phyloP scores from a whole-genome alignment of 2,888 invertebrate species.

The Micoletzkya japonica region DNA sequence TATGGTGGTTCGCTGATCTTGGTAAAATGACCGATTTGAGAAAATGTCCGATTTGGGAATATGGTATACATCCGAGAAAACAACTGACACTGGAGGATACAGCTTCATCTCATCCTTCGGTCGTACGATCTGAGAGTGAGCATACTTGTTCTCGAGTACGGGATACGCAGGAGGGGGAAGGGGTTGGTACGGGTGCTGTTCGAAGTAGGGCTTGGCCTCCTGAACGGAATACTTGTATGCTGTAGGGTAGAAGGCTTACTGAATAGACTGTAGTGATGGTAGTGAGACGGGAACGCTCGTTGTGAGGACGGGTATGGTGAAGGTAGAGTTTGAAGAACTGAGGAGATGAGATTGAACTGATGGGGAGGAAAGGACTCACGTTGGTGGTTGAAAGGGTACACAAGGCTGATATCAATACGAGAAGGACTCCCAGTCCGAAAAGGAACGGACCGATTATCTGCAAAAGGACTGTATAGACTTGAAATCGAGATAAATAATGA shows the following conservation, averaged over 20 bases:
- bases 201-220: conserved; percentile 54
- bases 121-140: conserved; percentile 55
- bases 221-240: conserved; percentile 30
- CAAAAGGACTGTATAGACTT: background rate
- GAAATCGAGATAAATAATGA: background rate
- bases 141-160: conserved; percentile 61
- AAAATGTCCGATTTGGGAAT: too few species aligned
- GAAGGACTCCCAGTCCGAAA: conserved; percentile 46
- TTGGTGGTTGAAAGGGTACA: conserved; percentile 54
- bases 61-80: background rate
- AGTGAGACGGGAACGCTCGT: conserved; percentile 55
- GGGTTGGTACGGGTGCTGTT: conserved; percentile 62
- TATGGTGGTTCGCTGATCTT: too few species aligned
- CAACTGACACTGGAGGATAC: conserved; percentile 63
- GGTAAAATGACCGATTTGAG: too few species aligned
- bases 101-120: conserved; percentile 63
- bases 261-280: conserved; percentile 58
- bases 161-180: conserved; percentile 61
- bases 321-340: conserved; percentile 57
- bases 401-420: conserved; percentile 49
- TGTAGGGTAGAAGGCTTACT: conserved; percentile 31
- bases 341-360: conserved; percentile 13
- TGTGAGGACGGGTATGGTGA: conserved; percentile 59
- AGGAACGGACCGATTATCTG: conserved; percentile 62
- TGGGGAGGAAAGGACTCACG: conserved; percentile 32